A percentile compares a stretch with the other conserved stretches of the same genome.
Conservation (phyloP, 2,888 invertebrate species). For the Mamestra brassicae region DNA sequence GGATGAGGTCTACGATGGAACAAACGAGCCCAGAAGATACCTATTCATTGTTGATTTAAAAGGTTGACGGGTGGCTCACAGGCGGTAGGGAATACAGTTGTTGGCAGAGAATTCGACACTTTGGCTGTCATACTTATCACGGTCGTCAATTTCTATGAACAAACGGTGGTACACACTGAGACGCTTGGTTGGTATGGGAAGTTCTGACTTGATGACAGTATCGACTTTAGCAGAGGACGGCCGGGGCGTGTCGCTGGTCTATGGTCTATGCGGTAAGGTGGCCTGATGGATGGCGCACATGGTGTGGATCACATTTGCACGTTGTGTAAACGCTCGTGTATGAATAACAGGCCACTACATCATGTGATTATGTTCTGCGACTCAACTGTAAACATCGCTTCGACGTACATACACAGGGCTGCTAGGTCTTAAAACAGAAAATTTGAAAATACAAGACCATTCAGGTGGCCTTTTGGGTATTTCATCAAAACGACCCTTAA, state of each 20-base stretch:
- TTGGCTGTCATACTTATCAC: no score
- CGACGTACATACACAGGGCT: constrained; percentile 19
- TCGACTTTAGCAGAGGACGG: neutral
- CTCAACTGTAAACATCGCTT: constrained; percentile 48
- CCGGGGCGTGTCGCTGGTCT: neutral
- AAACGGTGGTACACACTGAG: neutral
- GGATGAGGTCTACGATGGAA: neutral
- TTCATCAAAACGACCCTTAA: neutral
- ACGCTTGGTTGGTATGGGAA: neutral
- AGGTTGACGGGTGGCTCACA: neutral
- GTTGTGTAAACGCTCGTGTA: constrained; percentile 49
- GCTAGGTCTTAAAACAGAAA: neutral
- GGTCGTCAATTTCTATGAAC: neutral
- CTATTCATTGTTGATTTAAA: neutral
- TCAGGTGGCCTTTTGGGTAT: neutral
- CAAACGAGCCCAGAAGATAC: neutral
- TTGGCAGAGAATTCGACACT: no score
- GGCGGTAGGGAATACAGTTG: neutral
- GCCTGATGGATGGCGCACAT: constrained; percentile 63
- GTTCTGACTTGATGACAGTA: neutral
- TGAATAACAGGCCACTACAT: constrained; percentile 48
- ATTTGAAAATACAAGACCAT: neutral
- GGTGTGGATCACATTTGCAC: constrained; percentile 60
- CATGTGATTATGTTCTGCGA: constrained; percentile 58
- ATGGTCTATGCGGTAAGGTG: constrained; percentile 32